Evolutionary conservation across 2,113 vertebrate species (phyloP), one percentile per base, ranked within the genome.

Genomic region (Mirounga angustirostris): DNA sequence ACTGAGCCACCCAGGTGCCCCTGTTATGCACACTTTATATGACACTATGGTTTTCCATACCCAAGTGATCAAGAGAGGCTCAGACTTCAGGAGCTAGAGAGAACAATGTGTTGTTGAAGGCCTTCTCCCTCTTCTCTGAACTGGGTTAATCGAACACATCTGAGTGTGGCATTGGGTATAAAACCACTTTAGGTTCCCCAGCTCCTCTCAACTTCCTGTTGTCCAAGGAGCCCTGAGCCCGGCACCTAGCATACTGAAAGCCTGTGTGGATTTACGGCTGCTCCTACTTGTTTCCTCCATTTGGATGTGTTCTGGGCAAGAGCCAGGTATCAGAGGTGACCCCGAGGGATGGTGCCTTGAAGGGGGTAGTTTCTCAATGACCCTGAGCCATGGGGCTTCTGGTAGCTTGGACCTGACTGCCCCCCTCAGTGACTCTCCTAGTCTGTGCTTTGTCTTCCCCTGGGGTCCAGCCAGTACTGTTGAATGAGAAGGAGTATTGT

Each of bases 241-340:
- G 1, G 52, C 12, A n/a, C 16, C 74, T 54, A 30, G 52, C 83
- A 84, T 40, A 6, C 94, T 84, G 88, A 93, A 96, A 78, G 19
- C 43, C 40, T 56, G 28, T 8, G 7, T 16, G 4, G 11, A 8
- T 1, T 21, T 76, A 18, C 7, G 59, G 8, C 28, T 71, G 46
- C 24, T 93, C 61, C 36, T 40, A 28, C 58, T 94, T 54, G 9
- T 46, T 52, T 33, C 28, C 24, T 50, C 86, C 26, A 33, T 73
- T 26, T 91, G 94, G 82, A 88, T 14, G 19, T 91, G 91, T 76
- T 78, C 82, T 63, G 91, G 82, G 33, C 67, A 83, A 54, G 12
- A 90, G 30, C 54, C 36, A 97, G 96, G 94, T 96, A 94, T 33
- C 52, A 76, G 46, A 63, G 61, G 63, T 61, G 46, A 79, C n/a